phyloP scores from a whole-genome alignment of 2,113 vertebrate genomes.

The Psephotus haematonotus region DNA sequence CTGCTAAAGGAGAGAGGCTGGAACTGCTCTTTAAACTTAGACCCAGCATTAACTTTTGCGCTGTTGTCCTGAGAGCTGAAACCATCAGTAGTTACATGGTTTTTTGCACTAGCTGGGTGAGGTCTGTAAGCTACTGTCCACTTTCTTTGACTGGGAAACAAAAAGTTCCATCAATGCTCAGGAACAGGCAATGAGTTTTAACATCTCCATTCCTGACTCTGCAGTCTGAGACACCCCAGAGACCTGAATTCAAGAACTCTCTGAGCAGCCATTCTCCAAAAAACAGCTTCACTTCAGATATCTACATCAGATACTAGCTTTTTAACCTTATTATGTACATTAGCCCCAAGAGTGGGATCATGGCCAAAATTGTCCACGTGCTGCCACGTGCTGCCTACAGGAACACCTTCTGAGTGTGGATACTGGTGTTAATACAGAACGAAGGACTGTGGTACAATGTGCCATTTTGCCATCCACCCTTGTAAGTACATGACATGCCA shows the following conservation, averaged over 20 bases:
- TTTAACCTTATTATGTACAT: not conserved
- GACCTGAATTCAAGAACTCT: not conserved
- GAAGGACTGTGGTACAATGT: not conserved
- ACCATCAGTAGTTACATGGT: not conserved
- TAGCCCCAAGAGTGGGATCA: not conserved
- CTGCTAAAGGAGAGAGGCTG: not conserved
- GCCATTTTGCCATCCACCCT: not conserved
- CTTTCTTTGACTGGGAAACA: not conserved
- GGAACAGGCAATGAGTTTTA: not conserved
- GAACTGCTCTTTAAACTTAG: not conserved
- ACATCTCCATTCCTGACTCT: not conserved
- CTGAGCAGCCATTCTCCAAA: not conserved
- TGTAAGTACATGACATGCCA: rapidly evolving
- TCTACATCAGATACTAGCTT: not conserved
- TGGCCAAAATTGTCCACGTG: not conserved
- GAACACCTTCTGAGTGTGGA: not conserved
- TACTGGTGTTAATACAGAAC: not conserved
- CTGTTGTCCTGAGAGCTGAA: not conserved
- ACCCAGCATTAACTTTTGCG: not conserved
- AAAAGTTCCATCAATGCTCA: not conserved
- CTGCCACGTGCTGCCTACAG: not conserved
- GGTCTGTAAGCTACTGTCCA: not conserved
- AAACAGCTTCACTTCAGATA: not conserved
- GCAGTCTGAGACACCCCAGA: not conserved
- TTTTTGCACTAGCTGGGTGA: not conserved